Evolutionary conservation across 1,140 invertebrate species (phyloP), one percentile per base, ranked within the genome.

Genomic region (Coptotermes formosanus): DNA sequence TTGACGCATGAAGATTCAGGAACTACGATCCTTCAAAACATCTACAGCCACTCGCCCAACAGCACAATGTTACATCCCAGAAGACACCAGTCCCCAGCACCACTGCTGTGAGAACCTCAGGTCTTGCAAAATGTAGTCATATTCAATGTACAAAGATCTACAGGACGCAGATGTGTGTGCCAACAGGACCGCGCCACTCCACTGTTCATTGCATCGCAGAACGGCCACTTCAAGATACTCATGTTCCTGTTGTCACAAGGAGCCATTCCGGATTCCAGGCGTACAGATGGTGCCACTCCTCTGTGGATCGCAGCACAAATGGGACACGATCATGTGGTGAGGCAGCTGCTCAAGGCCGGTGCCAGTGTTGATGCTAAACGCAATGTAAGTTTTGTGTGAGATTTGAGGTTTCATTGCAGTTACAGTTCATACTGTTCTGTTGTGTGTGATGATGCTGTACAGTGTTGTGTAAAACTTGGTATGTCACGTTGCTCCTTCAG

Each of bases 261-360:
- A 86, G 96, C 95, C 11, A 91, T 93, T 86, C 93, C 94, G 55
- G 96, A 98, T 90, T 91, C 92, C 0, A 91, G 93, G 86, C 92
- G 96, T 87, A 93, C 93, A 82, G 97, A 98, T 91, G 95, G 96
- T 86, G 96, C 97, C 85, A 96, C 96, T 21, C 95, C 97, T 55
- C 93, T 99, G 75, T 98, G 97, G 97, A 98, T 99, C 89, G 95
- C 97, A 8, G 94, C 96, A 81, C 98, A 99, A 93, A 97, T 98
- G 95, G 97, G 97, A 21, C 96, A 97, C 91, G 94, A 95, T 90
- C 93, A 95, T 88, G 94, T 97, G 81, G 97, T 97, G 44, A 93
- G 94, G 85, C 92, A 95, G 87, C 92, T 99, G 83, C 91, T 97
- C 52, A 94, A 94, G 89, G 93, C 94, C 86, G 96, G 96, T 52